Evolutionary conservation across 2,797 vertebrate species (phyloP), one percentile per base, ranked within the genome.

Genomic region (Odontamblyopus rebecca): DNA sequence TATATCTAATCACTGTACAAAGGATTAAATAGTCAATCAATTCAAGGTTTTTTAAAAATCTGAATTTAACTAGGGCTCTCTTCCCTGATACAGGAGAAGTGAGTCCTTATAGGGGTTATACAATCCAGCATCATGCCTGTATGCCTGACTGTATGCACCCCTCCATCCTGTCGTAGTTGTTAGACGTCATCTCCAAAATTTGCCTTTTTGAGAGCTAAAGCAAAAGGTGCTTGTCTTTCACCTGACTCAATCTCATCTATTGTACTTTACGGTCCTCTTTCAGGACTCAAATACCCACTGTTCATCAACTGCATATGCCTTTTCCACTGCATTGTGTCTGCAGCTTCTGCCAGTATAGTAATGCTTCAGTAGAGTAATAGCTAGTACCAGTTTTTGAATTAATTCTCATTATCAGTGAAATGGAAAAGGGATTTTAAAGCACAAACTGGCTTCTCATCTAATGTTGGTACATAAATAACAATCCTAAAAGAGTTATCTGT

Each of bases 341-440:
- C 96, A 96, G 97, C 96, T 98, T 97, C 95, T 94, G 96, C 96
- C 96, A 95, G 95, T 97, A 96, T 97, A 96, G 96, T 97, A 94
- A 98, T 91, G 97, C 97, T 99, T 97, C 93, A 93, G 95, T 98
- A 98, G 96, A 96, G 94, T 97, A 95, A 94, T 97, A 97, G 96
- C 93, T 98, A 96, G 96, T 96, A 94, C 96, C 94, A 89, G 95
- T 97, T 97, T 92, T 89, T 96, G 91, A 95, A 95, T 96, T 95
- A 94, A 91, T 96, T 95, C 94, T 96, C 92, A 95, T 97, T 95
- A 94, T 96, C 95, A 94, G 94, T 96, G 72, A 96, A 96, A 95
- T 93, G 95, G 95, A 95, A 96, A 95, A 95, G 94, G 96, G 96
- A 96, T 95, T 96, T 95, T 86, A 93, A 98, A 99, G 97, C 98